A percentile compares a stretch with the other conserved stretches of the same genome.
Conservation (phyloP, 1,140 invertebrate species). For the Drosophila athabasca region DNA sequence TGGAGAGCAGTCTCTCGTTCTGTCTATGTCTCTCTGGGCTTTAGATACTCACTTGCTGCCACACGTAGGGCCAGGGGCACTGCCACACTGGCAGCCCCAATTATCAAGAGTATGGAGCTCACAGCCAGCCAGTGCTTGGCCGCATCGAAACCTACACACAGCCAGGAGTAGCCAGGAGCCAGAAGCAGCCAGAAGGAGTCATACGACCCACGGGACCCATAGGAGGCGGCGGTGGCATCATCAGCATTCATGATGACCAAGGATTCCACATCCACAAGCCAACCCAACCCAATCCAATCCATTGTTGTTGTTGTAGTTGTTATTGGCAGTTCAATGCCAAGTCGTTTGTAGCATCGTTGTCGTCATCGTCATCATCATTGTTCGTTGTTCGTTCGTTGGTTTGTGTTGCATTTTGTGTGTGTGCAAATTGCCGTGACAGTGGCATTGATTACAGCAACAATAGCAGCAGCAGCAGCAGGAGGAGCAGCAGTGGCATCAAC, state of each 20-base stretch:
- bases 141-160: slow-evolving; percentile 84
- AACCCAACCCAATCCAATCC: slow-evolving; percentile 14
- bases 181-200: neutral
- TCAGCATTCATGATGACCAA: slow-evolving; percentile 69
- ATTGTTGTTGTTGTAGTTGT: slow-evolving; percentile 68
- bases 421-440: slow-evolving; percentile 80
- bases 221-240: slow-evolving; percentile 14
- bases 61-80: slow-evolving; percentile 87
- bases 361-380: slow-evolving; percentile 32
- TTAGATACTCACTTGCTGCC: slow-evolving; percentile 84
- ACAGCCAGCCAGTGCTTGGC: slow-evolving; percentile 87
- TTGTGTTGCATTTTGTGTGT: slow-evolving; percentile 79
- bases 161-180: neutral
- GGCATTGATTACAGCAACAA: slow-evolving; percentile 77
- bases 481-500: slow-evolving; percentile 2
- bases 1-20: neutral
- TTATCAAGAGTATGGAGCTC: slow-evolving; percentile 87
- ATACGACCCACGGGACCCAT: no score
- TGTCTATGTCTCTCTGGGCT: slow-evolving; percentile 1
- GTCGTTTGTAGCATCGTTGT: slow-evolving; percentile 62
- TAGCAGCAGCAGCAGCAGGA: slow-evolving; percentile 31
- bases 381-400: slow-evolving; percentile 53
- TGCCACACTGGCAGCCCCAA: slow-evolving; percentile 87
- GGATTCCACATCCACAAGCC: slow-evolving; percentile 13
- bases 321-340: slow-evolving; percentile 77